Evolutionary conservation across 2,113 vertebrate genomes (phyloP).

Genomic region (Equus przewalskii): DNA sequence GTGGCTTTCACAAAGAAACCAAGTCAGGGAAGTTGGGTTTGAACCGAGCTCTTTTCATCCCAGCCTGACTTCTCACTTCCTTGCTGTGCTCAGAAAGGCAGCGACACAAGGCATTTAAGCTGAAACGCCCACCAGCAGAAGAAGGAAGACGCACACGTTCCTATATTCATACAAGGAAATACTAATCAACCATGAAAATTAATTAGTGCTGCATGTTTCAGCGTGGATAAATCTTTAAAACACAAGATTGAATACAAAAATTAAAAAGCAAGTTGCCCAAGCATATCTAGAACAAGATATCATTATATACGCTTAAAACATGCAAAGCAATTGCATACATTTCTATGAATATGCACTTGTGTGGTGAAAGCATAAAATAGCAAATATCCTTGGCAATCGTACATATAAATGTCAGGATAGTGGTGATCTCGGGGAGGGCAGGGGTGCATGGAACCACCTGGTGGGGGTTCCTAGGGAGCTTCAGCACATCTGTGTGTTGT

Average conservation of each 20-base stretch:
- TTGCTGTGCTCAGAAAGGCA: not conserved
- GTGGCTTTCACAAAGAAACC: no score
- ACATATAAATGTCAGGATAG: rapidly evolving
- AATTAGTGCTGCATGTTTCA: not conserved
- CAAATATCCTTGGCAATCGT: not conserved
- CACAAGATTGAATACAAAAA: not conserved
- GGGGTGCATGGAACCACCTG: not conserved
- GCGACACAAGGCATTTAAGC: no score
- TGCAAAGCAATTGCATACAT: not conserved
- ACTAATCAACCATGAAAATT: no score
- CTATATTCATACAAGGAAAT: not conserved
- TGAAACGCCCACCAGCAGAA: not conserved
- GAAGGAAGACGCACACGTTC: rapidly evolving
- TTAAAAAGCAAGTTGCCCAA: not conserved
- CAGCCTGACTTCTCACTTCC: not conserved
- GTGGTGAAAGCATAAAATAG: no score
- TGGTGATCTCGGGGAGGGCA: not conserved
- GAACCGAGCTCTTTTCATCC: not conserved
- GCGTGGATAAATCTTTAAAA: not conserved
- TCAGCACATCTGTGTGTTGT: no score
- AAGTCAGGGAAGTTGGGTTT: not conserved
- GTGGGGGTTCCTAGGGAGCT: not conserved
- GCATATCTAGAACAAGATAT: not conserved
- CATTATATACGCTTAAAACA: not conserved
- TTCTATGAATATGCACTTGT: not conserved